Evolutionary conservation across 2,797 vertebrate species (phyloP), one percentile per base, ranked within the genome.

Genomic region (Pseudocheirus occidentalis): DNA sequence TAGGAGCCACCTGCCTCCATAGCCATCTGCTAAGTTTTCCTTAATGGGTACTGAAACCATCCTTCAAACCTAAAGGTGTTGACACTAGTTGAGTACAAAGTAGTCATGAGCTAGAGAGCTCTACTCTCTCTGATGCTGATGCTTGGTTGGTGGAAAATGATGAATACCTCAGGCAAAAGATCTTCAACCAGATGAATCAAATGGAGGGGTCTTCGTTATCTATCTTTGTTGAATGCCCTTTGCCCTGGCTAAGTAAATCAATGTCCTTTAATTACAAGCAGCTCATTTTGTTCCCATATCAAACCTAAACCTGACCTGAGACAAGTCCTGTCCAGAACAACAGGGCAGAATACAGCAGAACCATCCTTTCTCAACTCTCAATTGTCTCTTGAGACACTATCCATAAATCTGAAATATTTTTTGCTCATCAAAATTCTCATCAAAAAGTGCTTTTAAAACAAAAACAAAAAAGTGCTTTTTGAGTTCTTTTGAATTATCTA

Each of bases 351-450:
- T 11, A 87, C 10, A 87, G 40, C 24, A 28, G 73, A 50, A 87
- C 40, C 24, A 87, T 50, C 40, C 50, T 24, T 27, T 87, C 24
- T 87, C 50, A 46, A 87, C 13, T 87, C 40, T 87, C 40, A 10
- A 4, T 27, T 87, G 73, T 87, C 73, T 87, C 21, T 50, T 7
- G 10, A 87, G 73, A 87, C n/a, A 21, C 7, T 81, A 81, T 81
- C 62, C 62, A 66, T 34, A n/a, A 34, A 14, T 66, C 18, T 24
- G n/a, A 81, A 81, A 81, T 40, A 46, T 50, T 90, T 92, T 96
- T 94, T 93, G 66, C 56, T 96, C 90, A 92, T 18, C 16, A n/a
- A 2, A 95, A 52, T 12, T 56, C 58, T 87, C 18, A 21, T 13
- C 13, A 52, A 52, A 52, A 52, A 52, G 53, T 54, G 53, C 53